Base-by-base conservation (phyloP, 2,797 vertebrate species). In the Microchirus variegatus region DNA sequence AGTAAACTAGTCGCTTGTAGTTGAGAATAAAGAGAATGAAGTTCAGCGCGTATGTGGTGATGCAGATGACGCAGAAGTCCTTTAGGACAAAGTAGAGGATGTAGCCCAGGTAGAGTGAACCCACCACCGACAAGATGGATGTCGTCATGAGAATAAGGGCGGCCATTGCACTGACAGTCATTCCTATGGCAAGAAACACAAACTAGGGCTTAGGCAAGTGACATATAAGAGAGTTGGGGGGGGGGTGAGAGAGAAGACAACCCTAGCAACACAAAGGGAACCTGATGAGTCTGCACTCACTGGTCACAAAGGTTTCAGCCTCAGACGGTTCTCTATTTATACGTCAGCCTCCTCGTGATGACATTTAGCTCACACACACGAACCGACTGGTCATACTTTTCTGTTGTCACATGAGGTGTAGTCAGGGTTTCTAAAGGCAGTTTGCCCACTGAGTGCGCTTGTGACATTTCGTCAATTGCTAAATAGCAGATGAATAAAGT, bases 1-100 rank as follows among this genome's bases (percentile, higher is more conserved):
- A 98, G 96, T 98, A 99, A 94, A 99, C 97, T 90, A 99, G 94
- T 95, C 98, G 97, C 95, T 98, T 98, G 94, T 98, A 99, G 94
- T 99, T 99, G 95, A 99, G 93, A 84, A 95, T 95, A 87, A 98
- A 95, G 87, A 99, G 97, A 91, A 98, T 94, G 94, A 99, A 95
- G 96, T 98, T 99, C 96, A 99, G 96, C 89, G 92, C 90, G 1
- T 99, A 99, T 48, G 95, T 99, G 93, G 94, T 85, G 86, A 99
- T 75, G 83, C 95, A 97, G 94, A 99, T 94, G 93, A 99, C 81
- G 93, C 98, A 99, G 87, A 99, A 95, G 86, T 99, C 96, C 94
- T 97, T 96, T 84, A 99, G 95, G 94, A 99, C 97, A 91, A 99
- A 99, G 95, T 98, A 99, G 90, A 99, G 96, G 85, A 99, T 98